phyloP scores from a whole-genome alignment of 2,888 invertebrate species.

The Meiosimyza decipiens region DNA sequence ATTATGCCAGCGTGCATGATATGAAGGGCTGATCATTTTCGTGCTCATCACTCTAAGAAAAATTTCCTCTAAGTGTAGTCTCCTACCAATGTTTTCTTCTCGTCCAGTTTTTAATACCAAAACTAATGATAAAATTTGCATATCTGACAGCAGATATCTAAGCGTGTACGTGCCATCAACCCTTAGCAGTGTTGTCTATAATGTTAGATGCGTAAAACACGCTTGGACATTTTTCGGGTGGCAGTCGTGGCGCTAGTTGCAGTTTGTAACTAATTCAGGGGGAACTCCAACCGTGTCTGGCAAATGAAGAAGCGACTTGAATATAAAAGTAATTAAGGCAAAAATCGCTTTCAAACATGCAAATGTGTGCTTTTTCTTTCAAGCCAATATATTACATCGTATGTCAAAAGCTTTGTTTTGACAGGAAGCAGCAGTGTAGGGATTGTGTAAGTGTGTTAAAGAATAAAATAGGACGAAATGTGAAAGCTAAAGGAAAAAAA shows the following conservation, averaged over 20 bases:
- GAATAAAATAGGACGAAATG: background rate
- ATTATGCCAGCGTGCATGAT: no score
- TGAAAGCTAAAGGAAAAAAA: background rate
- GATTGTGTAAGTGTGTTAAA: background rate
- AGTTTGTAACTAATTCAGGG: background rate
- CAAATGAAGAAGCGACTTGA: slow-evolving; percentile 21
- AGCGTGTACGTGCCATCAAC: background rate
- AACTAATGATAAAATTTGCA: slow-evolving; percentile 58
- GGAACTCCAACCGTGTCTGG: background rate
- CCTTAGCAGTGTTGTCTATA: background rate
- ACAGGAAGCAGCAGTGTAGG: background rate
- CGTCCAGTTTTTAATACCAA: slow-evolving; percentile 42
- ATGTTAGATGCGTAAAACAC: background rate
- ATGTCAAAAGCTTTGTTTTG: background rate
- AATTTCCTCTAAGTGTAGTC: no score
- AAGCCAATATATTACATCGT: no score
- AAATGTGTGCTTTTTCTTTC: background rate
- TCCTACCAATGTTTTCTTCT: background rate
- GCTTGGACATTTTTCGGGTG: background rate
- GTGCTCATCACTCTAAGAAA: no score
- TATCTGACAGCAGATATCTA: slow-evolving; percentile 51
- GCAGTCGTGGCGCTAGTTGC: background rate
- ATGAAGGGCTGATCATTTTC: no score
- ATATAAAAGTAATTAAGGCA: slow-evolving; percentile 27
- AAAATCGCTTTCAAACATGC: slow-evolving; percentile 30